phyloP scores from a whole-genome alignment of 2,888 invertebrate species.

The Aleiodes alternator region DNA sequence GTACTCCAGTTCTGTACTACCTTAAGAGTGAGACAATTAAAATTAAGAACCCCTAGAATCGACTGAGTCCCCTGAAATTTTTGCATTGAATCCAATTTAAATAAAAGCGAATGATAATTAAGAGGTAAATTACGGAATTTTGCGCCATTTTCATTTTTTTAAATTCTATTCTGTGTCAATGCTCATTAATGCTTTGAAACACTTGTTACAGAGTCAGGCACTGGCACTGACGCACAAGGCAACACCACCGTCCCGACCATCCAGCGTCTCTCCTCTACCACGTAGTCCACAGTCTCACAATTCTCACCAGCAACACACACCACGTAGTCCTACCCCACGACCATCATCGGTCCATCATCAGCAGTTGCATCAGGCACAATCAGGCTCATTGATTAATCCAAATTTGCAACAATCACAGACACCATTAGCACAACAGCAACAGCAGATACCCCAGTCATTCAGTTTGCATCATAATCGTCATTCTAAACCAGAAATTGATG shows the following conservation, averaged over 20 bases:
- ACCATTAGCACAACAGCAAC: slow-evolving; percentile 76
- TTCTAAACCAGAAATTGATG: slow-evolving; percentile 69
- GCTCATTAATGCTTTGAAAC: neutral
- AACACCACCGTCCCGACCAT: slow-evolving; percentile 75
- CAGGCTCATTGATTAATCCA: slow-evolving; percentile 75
- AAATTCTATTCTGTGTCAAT: too few relatives aligned
- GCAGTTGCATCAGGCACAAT: slow-evolving; percentile 50
- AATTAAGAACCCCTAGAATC: too few relatives aligned
- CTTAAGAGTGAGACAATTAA: too few relatives aligned
- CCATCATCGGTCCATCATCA: slow-evolving; percentile 53
- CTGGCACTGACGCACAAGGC: slow-evolving; percentile 80
- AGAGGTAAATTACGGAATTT: too few relatives aligned
- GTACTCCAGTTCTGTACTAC: too few relatives aligned
- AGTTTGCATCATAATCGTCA: slow-evolving; percentile 67
- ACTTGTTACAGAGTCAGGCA: slow-evolving; percentile 80
- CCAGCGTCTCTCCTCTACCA: slow-evolving; percentile 71
- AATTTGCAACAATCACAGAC: slow-evolving; percentile 67
- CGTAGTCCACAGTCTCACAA: slow-evolving; percentile 70
- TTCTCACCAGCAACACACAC: slow-evolving; percentile 62
- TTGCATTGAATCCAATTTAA: too few relatives aligned
- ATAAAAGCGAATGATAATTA: too few relatives aligned
- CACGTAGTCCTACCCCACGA: slow-evolving; percentile 43
- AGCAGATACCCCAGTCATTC: slow-evolving; percentile 73
- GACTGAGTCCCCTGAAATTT: too few relatives aligned
- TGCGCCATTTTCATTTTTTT: too few relatives aligned